Conservation (phyloP, 2,797 vertebrate species). For the Manis pentadactyla region DNA sequence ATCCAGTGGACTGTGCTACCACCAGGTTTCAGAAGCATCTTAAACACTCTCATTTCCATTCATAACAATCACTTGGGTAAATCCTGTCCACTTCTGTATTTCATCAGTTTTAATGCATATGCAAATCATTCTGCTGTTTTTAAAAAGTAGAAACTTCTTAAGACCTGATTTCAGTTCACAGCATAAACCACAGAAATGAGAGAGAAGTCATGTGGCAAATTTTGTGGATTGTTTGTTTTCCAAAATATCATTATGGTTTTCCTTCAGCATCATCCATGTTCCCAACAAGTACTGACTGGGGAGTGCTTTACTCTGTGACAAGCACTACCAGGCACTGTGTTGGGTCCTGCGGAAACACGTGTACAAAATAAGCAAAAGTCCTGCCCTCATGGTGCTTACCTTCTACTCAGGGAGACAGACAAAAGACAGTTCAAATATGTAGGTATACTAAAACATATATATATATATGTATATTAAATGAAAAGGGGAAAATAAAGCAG, state of each 20-base stretch:
- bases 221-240: background rate
- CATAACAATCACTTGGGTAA: background rate
- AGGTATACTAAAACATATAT: background rate
- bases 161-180: background rate
- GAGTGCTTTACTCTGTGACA: background rate
- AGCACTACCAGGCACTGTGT: background rate
- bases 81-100: background rate
- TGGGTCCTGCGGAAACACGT: background rate
- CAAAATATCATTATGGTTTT: conserved; percentile 9
- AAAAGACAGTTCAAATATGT: background rate
- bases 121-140: background rate
- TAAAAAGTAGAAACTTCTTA: background rate
- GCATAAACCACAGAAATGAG: background rate
- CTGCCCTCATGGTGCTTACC: background rate
- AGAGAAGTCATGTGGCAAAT: background rate
- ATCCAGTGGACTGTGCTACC: background rate
- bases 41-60: background rate
- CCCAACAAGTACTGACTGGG: background rate
- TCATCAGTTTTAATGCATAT: background rate
- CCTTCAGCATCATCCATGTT: background rate
- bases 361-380: background rate
- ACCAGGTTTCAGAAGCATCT: background rate
- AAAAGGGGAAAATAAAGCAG: background rate
- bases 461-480: background rate
- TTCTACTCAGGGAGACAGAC: background rate